Base-by-base conservation (phyloP, 2,797 vertebrate species). In the Pampus argenteus region DNA sequence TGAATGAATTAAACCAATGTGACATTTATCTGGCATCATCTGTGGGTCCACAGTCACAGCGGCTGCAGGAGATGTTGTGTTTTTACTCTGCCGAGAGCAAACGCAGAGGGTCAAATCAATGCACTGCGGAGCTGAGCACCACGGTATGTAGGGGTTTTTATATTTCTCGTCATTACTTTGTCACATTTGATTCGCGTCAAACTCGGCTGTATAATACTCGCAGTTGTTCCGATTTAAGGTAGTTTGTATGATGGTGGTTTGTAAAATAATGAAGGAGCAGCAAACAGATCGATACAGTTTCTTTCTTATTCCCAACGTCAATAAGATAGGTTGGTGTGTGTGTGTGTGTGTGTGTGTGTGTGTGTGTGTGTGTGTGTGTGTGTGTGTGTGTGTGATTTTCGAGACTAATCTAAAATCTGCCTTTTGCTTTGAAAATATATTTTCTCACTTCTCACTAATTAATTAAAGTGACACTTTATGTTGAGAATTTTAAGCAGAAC, bases 1-100 rank as follows among this genome's bases (percentile, higher is more conserved):
- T 91, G 95, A 96, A 95, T 96, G 96, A 96, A 93, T 88, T 90
- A n/a, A n/a, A 91, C 94, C 95, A 93, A 93, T 94, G 95, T 94
- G 95, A 95, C 93, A 95, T 96, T 95, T 94, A 92, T 95, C 93
- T 95, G 95, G 91, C 91, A 59, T 79, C n/a, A n/a, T n/a, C n/a
- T n/a, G n/a, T n/a, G n/a, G 89, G 93, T 93, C 90, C 92, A 91
- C 87, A 90, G 92, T 93, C 95, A 88, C 94, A 93, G 89, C 94
- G 94, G 94, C 94, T 93, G 93, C 81, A 94, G 93, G 92, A 93
- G 94, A 92, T 59, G 87, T 69, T 66, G 86, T 83, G 92, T 94
- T 92, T 92, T 91, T 84, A 62, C 72, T 91, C 83, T 78, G 74
- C 90, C 84, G 90, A 88, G 88, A 89, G 86, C 76, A 91, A 89